These are phyloP conservation scores for Maniola jurtina DNA, from an alignment of 1,140 invertebrate species.

Conservation along the genomic window DNA sequence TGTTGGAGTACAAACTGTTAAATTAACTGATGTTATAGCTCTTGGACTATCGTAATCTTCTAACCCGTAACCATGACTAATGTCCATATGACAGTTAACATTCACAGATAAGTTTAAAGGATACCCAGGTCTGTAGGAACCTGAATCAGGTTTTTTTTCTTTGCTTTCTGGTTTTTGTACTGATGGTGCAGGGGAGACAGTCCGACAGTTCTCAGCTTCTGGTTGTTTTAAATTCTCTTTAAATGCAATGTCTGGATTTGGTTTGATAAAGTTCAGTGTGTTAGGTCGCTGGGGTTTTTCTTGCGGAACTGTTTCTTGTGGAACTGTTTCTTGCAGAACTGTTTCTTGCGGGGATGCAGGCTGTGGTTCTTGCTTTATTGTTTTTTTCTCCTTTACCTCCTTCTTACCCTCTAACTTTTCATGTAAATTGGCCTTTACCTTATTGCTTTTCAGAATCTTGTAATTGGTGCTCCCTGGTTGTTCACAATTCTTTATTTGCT, in stretches of 20 bases:
- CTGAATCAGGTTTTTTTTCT: constrained; percentile 40
- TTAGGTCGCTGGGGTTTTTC: constrained; percentile 60
- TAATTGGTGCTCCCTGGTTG: constrained; percentile 69
- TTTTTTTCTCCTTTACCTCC: constrained; percentile 66
- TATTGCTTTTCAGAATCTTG: constrained; percentile 70
- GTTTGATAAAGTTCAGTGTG: constrained; percentile 73
- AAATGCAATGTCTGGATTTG: constrained; percentile 74
- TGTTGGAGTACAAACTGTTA: constrained; percentile 76
- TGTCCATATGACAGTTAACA: constrained; percentile 81
- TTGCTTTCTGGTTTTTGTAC: constrained; percentile 48
- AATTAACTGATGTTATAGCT: constrained; percentile 74
- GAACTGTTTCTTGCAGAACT: constrained; percentile 27
- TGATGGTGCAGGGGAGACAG: constrained; percentile 57
- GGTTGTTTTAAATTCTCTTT: constrained; percentile 61
- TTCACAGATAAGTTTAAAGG: constrained; percentile 80
- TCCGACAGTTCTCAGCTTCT: constrained; percentile 48
- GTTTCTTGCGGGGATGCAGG: constrained; percentile 40
- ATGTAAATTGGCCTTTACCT: constrained; percentile 69
- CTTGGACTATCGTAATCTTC: constrained; percentile 70
- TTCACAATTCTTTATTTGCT: constrained; percentile 34
- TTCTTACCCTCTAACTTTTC: constrained; percentile 63
- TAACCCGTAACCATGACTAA: constrained; percentile 69
- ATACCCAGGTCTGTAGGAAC: constrained; percentile 53
- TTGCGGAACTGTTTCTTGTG: constrained; percentile 13
- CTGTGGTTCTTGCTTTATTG: constrained; percentile 58